phyloP scores from a whole-genome alignment of 92 coral and sea anemone species.

The Epizoanthus rinbou region DNA sequence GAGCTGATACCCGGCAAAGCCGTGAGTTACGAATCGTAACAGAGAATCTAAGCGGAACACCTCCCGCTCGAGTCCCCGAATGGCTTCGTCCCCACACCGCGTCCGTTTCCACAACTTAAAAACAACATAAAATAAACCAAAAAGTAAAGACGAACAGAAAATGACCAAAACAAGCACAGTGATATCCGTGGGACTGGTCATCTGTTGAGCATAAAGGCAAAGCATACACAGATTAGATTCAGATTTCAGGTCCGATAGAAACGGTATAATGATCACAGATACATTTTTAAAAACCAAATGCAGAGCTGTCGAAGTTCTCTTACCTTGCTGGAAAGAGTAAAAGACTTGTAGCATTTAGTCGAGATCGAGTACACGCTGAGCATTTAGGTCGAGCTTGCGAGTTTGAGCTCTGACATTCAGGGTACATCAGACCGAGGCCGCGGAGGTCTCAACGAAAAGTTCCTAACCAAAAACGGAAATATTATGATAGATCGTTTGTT shows the following conservation, averaged over 20 bases:
- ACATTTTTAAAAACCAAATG: not conserved
- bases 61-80: not conserved
- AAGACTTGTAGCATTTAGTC: too few species aligned
- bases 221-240: not conserved
- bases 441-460: too few species aligned
- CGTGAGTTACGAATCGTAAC: not conserved
- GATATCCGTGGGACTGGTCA: not conserved
- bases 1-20: not conserved
- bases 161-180: not conserved
- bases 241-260: not conserved
- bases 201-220: not conserved
- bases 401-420: too few species aligned
- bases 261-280: not conserved
- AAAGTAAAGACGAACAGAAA: not conserved
- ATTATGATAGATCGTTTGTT: not conserved
- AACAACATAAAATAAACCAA: not conserved
- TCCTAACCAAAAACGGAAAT: too few species aligned
- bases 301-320: too few species aligned
- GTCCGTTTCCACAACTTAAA: not conserved
- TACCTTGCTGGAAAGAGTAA: too few species aligned
- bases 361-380: too few species aligned
- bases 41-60: constrained; percentile 6
- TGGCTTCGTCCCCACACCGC: not conserved
- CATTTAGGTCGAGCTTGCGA: too few species aligned
- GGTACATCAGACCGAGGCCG: too few species aligned